Evolutionary conservation across 2,113 vertebrate species (phyloP).

Genomic region (Apus apus): DNA sequence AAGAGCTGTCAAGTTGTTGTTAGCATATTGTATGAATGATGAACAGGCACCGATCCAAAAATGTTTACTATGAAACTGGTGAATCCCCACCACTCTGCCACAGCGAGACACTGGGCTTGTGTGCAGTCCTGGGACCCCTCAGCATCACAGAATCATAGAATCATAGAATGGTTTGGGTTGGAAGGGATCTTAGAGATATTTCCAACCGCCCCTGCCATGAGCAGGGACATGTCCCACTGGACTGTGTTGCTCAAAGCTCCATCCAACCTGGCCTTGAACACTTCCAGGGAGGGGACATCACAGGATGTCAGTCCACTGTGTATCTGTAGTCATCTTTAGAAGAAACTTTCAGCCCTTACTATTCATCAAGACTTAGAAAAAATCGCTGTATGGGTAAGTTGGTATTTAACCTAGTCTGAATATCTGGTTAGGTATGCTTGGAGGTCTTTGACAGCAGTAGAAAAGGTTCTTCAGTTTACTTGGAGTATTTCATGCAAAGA

Average conservation of each 20-base stretch:
- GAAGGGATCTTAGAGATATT: too few species aligned
- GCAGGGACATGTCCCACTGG: too few species aligned
- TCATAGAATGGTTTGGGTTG: too few species aligned
- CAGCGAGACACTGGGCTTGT: rapidly evolving
- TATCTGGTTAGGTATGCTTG: background rate
- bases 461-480: background rate
- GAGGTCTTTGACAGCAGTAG: background rate
- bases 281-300: background rate
- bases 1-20: background rate
- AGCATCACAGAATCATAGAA: too few species aligned
- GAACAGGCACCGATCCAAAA: rapidly evolving
- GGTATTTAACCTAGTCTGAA: background rate
- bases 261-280: too few species aligned
- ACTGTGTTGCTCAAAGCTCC: too few species aligned
- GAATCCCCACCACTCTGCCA: background rate
- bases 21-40: background rate
- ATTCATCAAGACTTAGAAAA: background rate
- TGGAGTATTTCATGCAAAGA: background rate
- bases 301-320: background rate
- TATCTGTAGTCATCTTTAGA: background rate
- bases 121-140: background rate
- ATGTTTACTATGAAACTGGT: background rate
- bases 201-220: too few species aligned
- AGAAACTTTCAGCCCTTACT: background rate
- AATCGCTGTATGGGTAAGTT: background rate